Evolutionary conservation across 2,113 vertebrate genomes (phyloP).

Genomic region (Cinclus mexicanus): DNA sequence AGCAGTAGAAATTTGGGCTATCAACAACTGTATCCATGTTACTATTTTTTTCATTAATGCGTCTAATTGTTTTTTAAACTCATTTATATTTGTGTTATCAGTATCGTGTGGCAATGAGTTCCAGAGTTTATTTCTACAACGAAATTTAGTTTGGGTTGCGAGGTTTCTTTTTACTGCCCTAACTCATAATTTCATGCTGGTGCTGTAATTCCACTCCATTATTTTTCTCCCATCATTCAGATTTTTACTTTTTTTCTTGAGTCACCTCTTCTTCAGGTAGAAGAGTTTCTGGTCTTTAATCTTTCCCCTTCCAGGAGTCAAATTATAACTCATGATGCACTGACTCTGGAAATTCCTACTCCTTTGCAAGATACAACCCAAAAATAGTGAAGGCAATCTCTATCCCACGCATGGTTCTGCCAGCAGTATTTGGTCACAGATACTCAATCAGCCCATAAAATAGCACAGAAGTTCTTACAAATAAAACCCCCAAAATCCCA

Average conservation of each 20-base stretch:
- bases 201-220: background rate
- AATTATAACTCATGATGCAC: background rate
- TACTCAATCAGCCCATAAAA: background rate
- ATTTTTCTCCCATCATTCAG: background rate
- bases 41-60: background rate
- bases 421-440: background rate
- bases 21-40: background rate
- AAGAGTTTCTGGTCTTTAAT: background rate
- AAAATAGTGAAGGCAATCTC: background rate
- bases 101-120: background rate
- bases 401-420: background rate
- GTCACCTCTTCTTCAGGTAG: background rate
- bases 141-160: background rate
- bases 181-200: background rate
- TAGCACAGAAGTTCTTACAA: background rate
- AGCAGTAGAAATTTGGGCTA: background rate
- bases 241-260: background rate
- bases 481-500: rapidly evolving
- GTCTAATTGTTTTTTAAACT: background rate
- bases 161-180: background rate
- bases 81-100: background rate
- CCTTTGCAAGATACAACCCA: background rate
- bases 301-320: background rate
- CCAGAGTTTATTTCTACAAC: background rate
- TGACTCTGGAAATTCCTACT: background rate